Percentiles rank a stretch among this genome's conserved stretches.
phyloP scores from a whole-genome alignment of 1,140 invertebrate species.

The Ceratosolen solmsi region DNA sequence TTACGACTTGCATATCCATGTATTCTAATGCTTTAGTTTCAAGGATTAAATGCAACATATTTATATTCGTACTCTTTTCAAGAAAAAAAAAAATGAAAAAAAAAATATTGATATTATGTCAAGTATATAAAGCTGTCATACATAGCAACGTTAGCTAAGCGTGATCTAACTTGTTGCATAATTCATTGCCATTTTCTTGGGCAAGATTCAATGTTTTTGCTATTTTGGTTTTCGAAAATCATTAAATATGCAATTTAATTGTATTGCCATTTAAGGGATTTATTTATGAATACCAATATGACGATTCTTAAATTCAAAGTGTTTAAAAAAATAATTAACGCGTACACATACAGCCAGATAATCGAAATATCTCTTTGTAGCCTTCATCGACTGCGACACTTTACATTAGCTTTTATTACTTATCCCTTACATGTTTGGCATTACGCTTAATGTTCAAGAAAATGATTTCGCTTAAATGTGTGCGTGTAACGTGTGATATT shows the following conservation, averaged over 20 bases:
- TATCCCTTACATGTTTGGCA: no score
- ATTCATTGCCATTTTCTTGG: constrained; percentile 11
- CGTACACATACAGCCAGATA: no score
- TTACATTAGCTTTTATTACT: neutral
- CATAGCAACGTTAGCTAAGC: neutral
- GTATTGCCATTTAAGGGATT: neutral
- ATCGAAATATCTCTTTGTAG: neutral
- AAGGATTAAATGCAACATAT: neutral
- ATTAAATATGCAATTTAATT: constrained; percentile 22
- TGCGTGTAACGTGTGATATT: no score
- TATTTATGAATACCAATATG: neutral
- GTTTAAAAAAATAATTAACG: constrained; percentile 8
- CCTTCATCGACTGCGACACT: no score
- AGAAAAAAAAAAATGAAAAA: no score
- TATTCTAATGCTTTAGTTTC: neutral
- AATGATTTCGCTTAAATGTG: no score
- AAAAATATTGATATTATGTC: constrained; percentile 24
- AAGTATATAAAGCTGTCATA: constrained; percentile 28
- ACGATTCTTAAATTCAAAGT: neutral
- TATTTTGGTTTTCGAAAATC: constrained; percentile 3
- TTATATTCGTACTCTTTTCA: no score
- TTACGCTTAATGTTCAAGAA: no score
- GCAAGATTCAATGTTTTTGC: constrained; percentile 14
- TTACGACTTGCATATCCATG: neutral
- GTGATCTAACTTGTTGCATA: constrained; percentile 6